These are phyloP conservation scores for Petaurus breviceps DNA, from an alignment of 2,113 vertebrate genomes.

Conservation along the genomic window DNA sequence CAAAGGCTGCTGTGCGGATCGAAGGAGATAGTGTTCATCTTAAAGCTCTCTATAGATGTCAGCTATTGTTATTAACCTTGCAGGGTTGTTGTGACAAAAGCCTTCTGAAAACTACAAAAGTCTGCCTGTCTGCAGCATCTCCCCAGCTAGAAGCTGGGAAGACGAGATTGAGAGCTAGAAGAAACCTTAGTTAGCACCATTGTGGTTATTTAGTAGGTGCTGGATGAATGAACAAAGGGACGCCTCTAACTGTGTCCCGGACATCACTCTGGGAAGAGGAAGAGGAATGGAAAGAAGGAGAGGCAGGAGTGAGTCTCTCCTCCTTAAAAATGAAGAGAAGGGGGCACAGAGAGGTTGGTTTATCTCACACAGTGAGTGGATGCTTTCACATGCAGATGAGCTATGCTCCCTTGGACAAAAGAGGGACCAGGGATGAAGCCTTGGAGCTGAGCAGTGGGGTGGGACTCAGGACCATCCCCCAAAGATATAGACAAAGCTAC, in stretches of 20 bases:
- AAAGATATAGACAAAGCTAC: background rate
- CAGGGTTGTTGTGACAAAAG: background rate
- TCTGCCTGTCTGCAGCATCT: background rate
- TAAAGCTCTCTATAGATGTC: background rate
- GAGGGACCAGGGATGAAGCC: background rate
- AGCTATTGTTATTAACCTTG: background rate
- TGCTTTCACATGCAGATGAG: background rate
- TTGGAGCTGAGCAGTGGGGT: background rate
- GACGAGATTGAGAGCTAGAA: background rate
- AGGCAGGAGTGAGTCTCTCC: background rate
- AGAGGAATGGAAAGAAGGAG: background rate
- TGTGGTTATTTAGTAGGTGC: background rate
- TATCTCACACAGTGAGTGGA: background rate
- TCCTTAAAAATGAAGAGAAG: background rate
- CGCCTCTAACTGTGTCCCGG: background rate
- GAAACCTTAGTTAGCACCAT: background rate
- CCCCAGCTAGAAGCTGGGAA: background rate
- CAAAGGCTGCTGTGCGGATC: background rate
- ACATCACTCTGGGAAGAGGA: background rate
- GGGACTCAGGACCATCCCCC: background rate
- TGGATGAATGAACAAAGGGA: background rate
- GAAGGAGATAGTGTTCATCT: background rate
- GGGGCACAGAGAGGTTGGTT: background rate
- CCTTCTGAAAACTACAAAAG: background rate
- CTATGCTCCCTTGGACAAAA: background rate